phyloP scores from a whole-genome alignment of 2,888 invertebrate genomes.

The Caenorhabditis parvicauda region DNA sequence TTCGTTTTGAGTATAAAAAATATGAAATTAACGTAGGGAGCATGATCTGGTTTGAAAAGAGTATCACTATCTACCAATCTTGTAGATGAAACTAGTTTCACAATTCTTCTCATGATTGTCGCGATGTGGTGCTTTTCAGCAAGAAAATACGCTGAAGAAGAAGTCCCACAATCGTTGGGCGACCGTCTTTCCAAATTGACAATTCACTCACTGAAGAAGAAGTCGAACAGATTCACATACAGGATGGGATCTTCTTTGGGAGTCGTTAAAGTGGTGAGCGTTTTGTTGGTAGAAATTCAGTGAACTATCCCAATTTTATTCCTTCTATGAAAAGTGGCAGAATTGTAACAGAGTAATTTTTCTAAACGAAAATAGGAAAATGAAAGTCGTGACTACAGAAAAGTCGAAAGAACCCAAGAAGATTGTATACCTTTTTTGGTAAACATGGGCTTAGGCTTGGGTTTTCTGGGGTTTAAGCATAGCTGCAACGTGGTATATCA shows the following conservation, averaged over 20 bases:
- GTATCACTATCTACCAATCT: no score
- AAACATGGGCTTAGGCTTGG: no score
- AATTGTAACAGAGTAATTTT: no score
- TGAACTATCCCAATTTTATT: not conserved
- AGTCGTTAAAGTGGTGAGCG: slow-evolving; percentile 40
- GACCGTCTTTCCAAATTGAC: slow-evolving; percentile 51
- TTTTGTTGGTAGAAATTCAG: not conserved
- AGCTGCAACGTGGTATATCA: no score
- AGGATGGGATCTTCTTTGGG: slow-evolving; percentile 51
- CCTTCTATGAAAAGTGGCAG: not conserved
- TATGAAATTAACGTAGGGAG: no score
- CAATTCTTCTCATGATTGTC: no score
- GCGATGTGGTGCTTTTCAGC: slow-evolving; percentile 42
- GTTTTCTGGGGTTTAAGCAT: no score
- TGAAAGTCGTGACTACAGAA: no score
- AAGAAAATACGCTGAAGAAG: slow-evolving; percentile 44
- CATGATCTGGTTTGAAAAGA: not conserved
- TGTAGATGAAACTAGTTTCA: no score
- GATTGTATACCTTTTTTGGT: no score
- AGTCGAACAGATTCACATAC: slow-evolving; percentile 56
- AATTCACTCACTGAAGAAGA: slow-evolving; percentile 53
- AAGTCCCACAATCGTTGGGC: slow-evolving; percentile 25
- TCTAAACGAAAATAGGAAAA: not conserved
- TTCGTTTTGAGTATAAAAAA: no score
- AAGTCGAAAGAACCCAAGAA: no score